Evolutionary conservation across 2,113 vertebrate species (phyloP).

Genomic region (Tetraodon nigroviridis): DNA sequence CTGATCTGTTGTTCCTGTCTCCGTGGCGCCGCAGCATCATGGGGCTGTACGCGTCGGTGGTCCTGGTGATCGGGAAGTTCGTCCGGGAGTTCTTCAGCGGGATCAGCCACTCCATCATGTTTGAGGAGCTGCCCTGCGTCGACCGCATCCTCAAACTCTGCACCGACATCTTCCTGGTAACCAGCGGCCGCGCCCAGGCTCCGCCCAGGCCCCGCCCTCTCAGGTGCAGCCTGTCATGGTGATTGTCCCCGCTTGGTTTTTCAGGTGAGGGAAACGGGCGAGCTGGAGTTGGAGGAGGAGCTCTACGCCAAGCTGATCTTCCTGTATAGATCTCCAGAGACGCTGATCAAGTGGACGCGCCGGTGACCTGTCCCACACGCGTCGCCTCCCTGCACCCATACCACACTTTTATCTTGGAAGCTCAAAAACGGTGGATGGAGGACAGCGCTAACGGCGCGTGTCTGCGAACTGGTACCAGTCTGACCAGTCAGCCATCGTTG

Average conservation of each 20-base stretch:
- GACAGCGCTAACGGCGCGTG: no score
- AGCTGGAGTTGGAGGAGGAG: constrained; percentile 91
- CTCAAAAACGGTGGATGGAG: no score
- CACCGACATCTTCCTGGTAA: constrained; percentile 93
- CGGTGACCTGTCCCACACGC: background rate
- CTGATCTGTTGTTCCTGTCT: background rate
- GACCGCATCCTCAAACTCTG: constrained; percentile 79
- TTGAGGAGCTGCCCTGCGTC: constrained; percentile 89
- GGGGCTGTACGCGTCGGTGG: constrained; percentile 90
- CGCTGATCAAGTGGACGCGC: constrained; percentile 49
- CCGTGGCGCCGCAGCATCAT: constrained; percentile 77
- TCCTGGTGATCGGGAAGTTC: constrained; percentile 83
- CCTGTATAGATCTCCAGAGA: constrained; percentile 92
- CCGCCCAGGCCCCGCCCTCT: background rate
- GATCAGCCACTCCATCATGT: constrained; percentile 94
- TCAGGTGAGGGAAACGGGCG: constrained; percentile 83
- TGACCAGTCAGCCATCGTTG: background rate
- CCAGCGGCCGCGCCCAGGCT: background rate
- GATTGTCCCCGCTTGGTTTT: background rate
- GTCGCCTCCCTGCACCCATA: background rate
- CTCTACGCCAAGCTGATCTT: constrained; percentile 93
- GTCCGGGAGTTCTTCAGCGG: constrained; percentile 94
- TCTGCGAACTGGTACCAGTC: background rate
- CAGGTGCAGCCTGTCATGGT: background rate
- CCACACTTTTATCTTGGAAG: background rate